Evolutionary conservation across 2,113 vertebrate genomes (phyloP).

Genomic region (Mobula hypostoma): DNA sequence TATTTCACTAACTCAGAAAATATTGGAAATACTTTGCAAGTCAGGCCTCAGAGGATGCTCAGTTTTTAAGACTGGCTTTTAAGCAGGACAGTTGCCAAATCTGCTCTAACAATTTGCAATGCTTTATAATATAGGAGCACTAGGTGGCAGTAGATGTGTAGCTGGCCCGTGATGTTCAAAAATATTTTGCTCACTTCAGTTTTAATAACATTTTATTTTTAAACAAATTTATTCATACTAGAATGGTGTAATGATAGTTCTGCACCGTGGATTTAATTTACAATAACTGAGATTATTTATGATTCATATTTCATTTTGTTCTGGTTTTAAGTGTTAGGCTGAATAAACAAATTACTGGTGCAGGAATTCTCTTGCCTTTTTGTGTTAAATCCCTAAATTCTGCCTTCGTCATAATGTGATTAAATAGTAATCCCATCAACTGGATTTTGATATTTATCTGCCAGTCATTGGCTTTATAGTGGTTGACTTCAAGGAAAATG

Average conservation of each 20-base stretch:
- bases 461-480: neutral
- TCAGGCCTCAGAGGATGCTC: no score
- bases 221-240: neutral
- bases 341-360: neutral
- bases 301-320: neutral
- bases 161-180: neutral
- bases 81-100: no score
- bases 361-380: neutral
- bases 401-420: neutral
- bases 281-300: neutral
- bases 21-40: no score
- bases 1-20: no score
- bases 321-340: neutral
- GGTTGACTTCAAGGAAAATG: neutral
- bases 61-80: no score
- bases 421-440: neutral
- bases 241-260: neutral
- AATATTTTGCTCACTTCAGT: neutral
- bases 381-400: neutral
- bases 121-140: neutral
- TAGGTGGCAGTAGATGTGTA: conserved; percentile 21
- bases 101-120: neutral
- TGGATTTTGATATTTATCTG: neutral
- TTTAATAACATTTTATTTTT: neutral
- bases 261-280: neutral